A percentile compares a stretch with the other conserved stretches of the same genome.
Evolutionary conservation across 2,888 invertebrate species (phyloP).

Genomic region (Nemurella pictetii): DNA sequence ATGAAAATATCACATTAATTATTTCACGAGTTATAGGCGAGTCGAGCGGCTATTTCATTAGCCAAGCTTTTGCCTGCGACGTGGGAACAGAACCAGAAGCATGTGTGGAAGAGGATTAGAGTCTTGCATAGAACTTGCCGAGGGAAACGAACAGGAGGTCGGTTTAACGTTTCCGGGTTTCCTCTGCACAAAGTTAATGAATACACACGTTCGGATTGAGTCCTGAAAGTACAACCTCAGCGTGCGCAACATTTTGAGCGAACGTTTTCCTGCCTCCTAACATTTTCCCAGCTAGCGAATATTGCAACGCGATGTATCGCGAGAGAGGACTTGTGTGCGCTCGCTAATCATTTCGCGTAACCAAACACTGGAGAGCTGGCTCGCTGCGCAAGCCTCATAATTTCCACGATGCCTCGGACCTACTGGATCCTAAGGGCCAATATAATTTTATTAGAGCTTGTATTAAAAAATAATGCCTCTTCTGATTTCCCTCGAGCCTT

Average conservation of each 20-base stretch:
- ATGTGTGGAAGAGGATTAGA: background rate
- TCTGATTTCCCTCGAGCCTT: constrained; percentile 20
- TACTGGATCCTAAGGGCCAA: background rate
- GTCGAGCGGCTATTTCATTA: background rate
- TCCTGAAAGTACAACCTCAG: background rate
- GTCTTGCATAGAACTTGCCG: background rate
- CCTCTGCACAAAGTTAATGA: background rate
- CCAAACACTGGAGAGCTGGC: no score
- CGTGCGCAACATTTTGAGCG: background rate
- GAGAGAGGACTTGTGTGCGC: background rate
- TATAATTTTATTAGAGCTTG: constrained; percentile 15
- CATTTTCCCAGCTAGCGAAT: no score
- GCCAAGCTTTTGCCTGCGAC: background rate
- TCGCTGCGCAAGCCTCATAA: background rate
- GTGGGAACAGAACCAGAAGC: background rate
- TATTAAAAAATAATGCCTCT: constrained; percentile 24
- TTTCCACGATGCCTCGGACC: background rate
- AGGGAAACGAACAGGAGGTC: background rate
- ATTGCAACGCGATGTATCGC: background rate
- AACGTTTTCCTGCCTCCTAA: background rate
- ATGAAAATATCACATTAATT: background rate
- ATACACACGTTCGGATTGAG: background rate
- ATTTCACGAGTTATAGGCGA: background rate
- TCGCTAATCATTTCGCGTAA: no score
- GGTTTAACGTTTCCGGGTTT: no score